Conservation (phyloP, 1,140 invertebrate species). For the Drosophila nebulosa region DNA sequence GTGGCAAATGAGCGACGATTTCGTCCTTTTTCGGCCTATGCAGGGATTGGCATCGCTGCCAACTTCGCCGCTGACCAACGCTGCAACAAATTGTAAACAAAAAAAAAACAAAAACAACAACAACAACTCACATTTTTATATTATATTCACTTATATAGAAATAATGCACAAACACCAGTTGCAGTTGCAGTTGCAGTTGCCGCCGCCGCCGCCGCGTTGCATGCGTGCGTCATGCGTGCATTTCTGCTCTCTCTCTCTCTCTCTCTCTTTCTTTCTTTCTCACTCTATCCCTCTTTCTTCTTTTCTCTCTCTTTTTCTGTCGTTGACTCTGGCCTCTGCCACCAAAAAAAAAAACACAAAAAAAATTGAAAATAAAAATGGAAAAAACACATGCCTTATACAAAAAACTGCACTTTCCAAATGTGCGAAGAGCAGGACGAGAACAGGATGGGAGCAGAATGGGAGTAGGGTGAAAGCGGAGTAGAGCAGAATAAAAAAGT, state of each 20-base stretch:
- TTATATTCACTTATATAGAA: conserved; percentile 54
- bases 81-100: conserved; percentile 14
- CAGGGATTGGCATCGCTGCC: conserved; percentile 18
- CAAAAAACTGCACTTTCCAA: conserved; percentile 35
- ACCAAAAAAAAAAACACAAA: conserved; percentile 3
- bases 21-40: conserved; percentile 75
- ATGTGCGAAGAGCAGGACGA: neutral
- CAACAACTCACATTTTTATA: conserved; percentile 42
- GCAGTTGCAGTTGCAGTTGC: conserved; percentile 40
- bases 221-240: conserved; percentile 35
- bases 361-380: neutral
- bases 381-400: conserved; percentile 28
- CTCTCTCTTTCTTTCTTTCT: too few species aligned
- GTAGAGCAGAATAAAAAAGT: conserved; percentile 22
- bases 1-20: conserved; percentile 70
- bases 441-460: neutral
- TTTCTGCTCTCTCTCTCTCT: neutral
- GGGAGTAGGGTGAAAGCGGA: neutral
- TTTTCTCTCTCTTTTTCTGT: neutral
- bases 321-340: conserved; percentile 8
- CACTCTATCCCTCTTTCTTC: too few species aligned
- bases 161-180: conserved; percentile 76
- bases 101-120: conserved; percentile 16
- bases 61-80: conserved; percentile 3
- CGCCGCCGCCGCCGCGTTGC: conserved; percentile 5